Base-by-base conservation (phyloP, 2,888 invertebrate species). In the Seira sanloemensis region DNA sequence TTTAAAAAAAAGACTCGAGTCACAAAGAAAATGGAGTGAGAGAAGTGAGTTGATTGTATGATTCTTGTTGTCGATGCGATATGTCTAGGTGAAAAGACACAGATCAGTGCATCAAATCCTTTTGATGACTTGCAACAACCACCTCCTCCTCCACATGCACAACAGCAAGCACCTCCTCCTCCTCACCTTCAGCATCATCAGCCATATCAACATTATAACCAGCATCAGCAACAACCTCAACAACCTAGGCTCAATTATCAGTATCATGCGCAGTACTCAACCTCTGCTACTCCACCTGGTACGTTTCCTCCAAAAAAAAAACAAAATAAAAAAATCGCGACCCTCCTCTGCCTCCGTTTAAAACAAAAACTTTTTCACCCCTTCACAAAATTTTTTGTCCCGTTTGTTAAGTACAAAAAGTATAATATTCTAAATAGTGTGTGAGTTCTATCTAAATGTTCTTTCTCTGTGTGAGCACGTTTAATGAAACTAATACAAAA, bases 81-180 rank as follows among this genome's bases (percentile, higher is more conserved):
- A 37, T 37, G 85, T 77, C 54, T 86, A 88, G 92, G 92, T 91
- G 92, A 92, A 90, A 92, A 92, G 91, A 95, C 95, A 94, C 95
- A 95, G 93, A 94, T 96, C 91, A 95, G 94, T 94, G 95, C 95
- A 92, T 95, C 95, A 92, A 96, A 96, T 93, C 96, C 96, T 90
- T 96, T 96, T 93, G 96, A 96, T 92, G 96, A 96, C 93, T 80
- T 88, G 83, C 89, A 87, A 82, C 82, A 82, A 50, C 75, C 25
- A 26, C 69, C 69, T 27, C 58, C 77, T 23, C 76, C 19, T 58
- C 77, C 68, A 69, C 78, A 46, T 23, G 68, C 21, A 24, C 58
- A 58, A 58, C 69, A 81, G 84, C 37, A 37, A 37, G 5, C 37
- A 37, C 50, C 67, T 50, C 75, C 67, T 27, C 50, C 67, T 50